Evolutionary conservation across 2,113 vertebrate species (phyloP).

Genomic region (Chauna torquata): DNA sequence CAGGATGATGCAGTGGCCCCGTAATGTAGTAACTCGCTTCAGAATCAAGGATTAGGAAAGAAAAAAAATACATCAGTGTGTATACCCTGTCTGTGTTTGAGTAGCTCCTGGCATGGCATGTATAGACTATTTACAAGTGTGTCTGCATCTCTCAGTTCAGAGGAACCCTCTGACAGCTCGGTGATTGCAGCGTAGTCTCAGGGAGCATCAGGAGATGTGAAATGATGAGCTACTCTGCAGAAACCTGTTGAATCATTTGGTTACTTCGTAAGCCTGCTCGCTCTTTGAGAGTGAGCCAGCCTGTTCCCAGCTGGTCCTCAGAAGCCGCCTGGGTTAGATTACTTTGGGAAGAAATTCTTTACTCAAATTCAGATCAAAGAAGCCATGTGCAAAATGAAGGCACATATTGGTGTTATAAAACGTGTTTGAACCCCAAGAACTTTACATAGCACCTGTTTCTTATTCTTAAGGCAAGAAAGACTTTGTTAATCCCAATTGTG

Average conservation of each 20-base stretch:
- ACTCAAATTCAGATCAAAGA: neutral
- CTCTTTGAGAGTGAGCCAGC: neutral
- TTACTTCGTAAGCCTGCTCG: neutral
- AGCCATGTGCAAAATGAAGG: neutral
- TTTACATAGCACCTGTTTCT: neutral
- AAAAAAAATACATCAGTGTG: neutral
- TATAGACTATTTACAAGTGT: neutral
- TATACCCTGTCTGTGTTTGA: neutral
- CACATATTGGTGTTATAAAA: neutral
- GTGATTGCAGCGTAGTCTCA: neutral
- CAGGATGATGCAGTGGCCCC: neutral
- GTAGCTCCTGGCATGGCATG: neutral
- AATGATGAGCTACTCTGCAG: neutral
- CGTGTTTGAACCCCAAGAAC: neutral
- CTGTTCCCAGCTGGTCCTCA: neutral
- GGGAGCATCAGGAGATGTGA: neutral
- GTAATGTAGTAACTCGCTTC: neutral
- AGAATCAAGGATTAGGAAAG: neutral
- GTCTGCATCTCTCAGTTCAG: neutral
- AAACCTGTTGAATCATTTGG: neutral
- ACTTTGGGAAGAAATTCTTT: neutral
- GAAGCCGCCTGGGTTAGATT: conserved; percentile 2
- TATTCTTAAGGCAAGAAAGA: neutral
- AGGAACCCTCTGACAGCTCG: neutral
- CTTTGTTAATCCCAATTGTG: neutral